Percentiles rank a stretch among this genome's conserved stretches.
Evolutionary conservation across 2,888 invertebrate species (phyloP).

Genomic region (Scrobipalpa costella): DNA sequence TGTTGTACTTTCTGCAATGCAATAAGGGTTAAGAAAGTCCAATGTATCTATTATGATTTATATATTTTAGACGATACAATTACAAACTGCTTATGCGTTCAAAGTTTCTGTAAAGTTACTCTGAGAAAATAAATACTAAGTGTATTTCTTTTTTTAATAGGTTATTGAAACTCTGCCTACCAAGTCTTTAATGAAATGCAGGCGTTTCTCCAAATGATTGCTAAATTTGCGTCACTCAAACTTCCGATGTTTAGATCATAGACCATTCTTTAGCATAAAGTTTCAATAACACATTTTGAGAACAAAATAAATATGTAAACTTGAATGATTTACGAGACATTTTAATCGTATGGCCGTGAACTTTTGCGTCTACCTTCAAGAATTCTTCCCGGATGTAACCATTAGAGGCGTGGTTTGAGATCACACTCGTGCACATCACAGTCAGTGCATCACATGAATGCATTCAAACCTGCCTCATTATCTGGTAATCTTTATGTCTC

Average conservation of each 20-base stretch:
- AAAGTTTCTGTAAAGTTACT: too few species aligned
- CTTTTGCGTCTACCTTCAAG: constrained; percentile 11
- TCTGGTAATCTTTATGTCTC: constrained; percentile 37
- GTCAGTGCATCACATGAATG: background rate
- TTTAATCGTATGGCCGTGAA: constrained; percentile 9
- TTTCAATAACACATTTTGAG: background rate
- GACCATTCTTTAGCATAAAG: background rate
- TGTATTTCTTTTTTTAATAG: too few species aligned
- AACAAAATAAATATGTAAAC: background rate
- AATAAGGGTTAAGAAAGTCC: background rate
- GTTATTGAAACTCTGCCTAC: too few species aligned
- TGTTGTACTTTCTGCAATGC: background rate
- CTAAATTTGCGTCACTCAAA: too few species aligned
- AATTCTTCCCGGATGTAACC: background rate
- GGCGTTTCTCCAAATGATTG: too few species aligned
- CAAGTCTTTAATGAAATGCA: too few species aligned
- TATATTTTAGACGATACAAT: too few species aligned
- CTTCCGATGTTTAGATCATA: too few species aligned
- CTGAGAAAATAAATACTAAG: too few species aligned
- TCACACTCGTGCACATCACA: background rate
- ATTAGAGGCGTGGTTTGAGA: constrained; percentile 7
- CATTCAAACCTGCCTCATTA: constrained; percentile 35
- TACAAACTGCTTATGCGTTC: too few species aligned
- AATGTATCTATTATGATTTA: too few species aligned
- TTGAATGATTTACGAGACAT: background rate